Percentiles rank a stretch among this genome's conserved stretches.
Evolutionary conservation across 2,797 vertebrate species (phyloP).

Genomic region (Microctenopoma steveboyesi): DNA sequence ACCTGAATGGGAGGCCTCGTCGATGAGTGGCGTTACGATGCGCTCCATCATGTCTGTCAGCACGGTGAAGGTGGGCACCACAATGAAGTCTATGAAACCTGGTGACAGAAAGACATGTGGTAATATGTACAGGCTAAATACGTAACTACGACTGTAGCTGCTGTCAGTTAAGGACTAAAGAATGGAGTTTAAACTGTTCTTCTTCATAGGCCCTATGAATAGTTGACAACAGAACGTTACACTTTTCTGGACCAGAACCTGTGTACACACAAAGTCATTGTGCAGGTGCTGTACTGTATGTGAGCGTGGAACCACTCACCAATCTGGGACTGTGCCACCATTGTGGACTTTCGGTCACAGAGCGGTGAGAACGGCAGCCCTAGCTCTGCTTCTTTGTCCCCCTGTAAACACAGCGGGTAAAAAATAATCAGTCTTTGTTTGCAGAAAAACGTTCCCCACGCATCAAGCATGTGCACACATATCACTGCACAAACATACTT

Average conservation of each 20-base stretch:
- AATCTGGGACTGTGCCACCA: conserved; percentile 98
- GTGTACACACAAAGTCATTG: neutral
- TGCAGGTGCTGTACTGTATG: neutral
- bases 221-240: neutral
- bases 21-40: conserved; percentile 92
- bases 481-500: conserved; percentile 13
- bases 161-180: neutral
- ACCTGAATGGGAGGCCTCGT: conserved; percentile 89
- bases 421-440: conserved; percentile 23
- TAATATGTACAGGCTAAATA: neutral
- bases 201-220: neutral
- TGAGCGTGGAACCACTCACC: conserved; percentile 80
- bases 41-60: conserved; percentile 97
- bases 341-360: conserved; percentile 96
- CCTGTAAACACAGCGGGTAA: conserved; percentile 82
- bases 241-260: neutral
- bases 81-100: conserved; percentile 99
- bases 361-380: conserved; percentile 97
- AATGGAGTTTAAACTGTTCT: too few relatives aligned
- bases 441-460: neutral
- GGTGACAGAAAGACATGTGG: conserved; percentile 20
- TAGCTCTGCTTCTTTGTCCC: conserved; percentile 97
- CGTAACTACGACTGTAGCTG: neutral
- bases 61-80: conserved; percentile 97
- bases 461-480: conserved; percentile 1